Base-by-base conservation (phyloP, 1,140 invertebrate species). In the Scaptomyza pallida region DNA sequence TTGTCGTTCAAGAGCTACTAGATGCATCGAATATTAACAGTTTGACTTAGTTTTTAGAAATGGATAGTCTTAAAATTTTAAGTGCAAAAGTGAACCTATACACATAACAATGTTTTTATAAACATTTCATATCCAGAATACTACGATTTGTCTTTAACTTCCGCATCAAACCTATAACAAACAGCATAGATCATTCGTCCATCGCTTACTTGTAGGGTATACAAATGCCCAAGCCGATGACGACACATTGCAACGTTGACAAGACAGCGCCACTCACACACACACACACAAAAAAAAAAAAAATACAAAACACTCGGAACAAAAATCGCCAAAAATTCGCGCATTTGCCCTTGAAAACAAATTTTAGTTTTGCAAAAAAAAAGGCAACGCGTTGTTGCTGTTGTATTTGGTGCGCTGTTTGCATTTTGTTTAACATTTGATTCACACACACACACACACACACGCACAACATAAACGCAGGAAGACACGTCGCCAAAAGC, bases 331-430 rank as follows among this genome's bases (percentile, higher is more conserved):
- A 37, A 37, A 85, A 80, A 80, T 72, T 74, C 79, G 80, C 71
- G 52, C 56, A 72, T 85, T 89, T 81, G 85, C 85, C 85, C 85
- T 89, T 89, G 85, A 89, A 77, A 89, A 89, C 67, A 79, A 78
- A 85, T 81, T 89, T 81, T 75, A 85, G 71, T 89, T 89, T n/a
- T 89, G 72, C 63, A 21, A 85, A 85, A 79, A 86, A 81, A 26
- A 21, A 75, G 48, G 41, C 55, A 43, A 33, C 55, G 35, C 76
- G 59, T 68, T 75, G 64, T 48, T 74, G 51, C 52, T 78, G 60
- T 72, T 68, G 62, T 69, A 16, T 75, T 61, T 65, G 54, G 55
- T 71, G 61, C 50, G 71, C 63, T 88, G 73, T 85, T 85, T 81
- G 82, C 82, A 85, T 80, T 89, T 89, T 74, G 76, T 50, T 77